These are phyloP conservation scores for Drosophila auraria DNA, from an alignment of 1,140 invertebrate species.

Conservation along the genomic window DNA sequence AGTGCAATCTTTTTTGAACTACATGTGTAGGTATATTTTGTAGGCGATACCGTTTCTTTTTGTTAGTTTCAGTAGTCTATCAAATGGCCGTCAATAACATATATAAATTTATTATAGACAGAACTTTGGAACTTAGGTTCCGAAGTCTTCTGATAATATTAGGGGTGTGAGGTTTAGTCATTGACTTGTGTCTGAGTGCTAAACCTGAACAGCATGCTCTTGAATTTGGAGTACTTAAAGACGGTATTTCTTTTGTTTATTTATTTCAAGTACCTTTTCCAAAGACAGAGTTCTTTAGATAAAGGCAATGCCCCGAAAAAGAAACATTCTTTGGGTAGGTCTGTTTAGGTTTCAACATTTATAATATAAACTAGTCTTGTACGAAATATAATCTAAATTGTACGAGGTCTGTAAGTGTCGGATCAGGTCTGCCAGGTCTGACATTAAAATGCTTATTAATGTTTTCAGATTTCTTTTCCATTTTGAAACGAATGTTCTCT, in stretches of 20 bases:
- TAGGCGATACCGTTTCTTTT: constrained; percentile 3
- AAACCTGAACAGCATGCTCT: constrained; percentile 18
- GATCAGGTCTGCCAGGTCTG: background rate
- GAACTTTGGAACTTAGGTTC: constrained; percentile 55
- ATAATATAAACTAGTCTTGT: constrained; percentile 15
- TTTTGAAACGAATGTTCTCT: constrained; percentile 15
- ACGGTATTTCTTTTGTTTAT: constrained; percentile 24
- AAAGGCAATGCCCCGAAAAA: constrained; percentile 29
- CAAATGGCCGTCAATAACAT: constrained; percentile 28
- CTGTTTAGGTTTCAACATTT: constrained; percentile 7
- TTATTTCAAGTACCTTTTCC: constrained; percentile 23
- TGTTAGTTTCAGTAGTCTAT: constrained; percentile 29
- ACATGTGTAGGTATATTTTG: background rate
- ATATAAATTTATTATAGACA: constrained; percentile 7
- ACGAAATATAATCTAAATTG: constrained; percentile 5
- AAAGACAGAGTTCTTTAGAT: constrained; percentile 9
- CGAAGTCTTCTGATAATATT: constrained; percentile 29
- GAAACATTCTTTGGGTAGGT: constrained; percentile 51
- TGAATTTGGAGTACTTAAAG: constrained; percentile 26
- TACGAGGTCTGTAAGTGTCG: constrained; percentile 2
- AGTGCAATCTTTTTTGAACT: constrained; percentile 9
- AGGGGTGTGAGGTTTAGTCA: constrained; percentile 14
- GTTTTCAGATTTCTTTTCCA: background rate
- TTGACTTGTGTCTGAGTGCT: background rate
- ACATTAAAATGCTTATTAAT: constrained; percentile 4